Base-by-base conservation (phyloP, 1,140 invertebrate genomes). In the Palaemon carinicauda region DNA sequence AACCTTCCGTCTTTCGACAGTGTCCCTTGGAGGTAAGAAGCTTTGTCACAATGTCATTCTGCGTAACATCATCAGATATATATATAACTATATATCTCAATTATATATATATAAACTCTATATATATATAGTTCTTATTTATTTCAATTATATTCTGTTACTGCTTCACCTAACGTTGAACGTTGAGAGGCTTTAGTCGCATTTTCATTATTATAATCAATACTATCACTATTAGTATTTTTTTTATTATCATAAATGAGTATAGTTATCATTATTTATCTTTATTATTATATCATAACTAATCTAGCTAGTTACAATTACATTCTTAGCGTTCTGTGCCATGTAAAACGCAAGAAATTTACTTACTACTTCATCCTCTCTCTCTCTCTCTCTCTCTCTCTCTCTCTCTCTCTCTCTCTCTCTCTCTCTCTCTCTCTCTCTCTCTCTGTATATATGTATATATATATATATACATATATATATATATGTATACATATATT, bases 11-110 rank as follows among this genome's bases (percentile, higher is more conserved):
- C 41, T 41, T 75, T 77, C 52, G 82, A 77, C 82, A 84, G 82
- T 84, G 82, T 74, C 82, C 82, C 73, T 78, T 84, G 82, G 82
- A 84, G 82, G 73, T 84, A 74, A 84, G 73, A 78, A 54, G 53
- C 29, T 80, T 71, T 81, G 52, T 71, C 33, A 19, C 80, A 60
- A 78, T 56, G 73, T 84, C 33, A 84, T 56, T 84, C 53, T 60
- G 82, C 82, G 82, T 84, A 41, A 41, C 41, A 41, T 41, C 41
- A 41, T 41, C 41, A 41, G 41, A 41, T 41, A 41, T 41, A 41
- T 41, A 41, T 41, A 41, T 41, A 5, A 41, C 41, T 41, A 41
- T 41, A 41, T 41, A 41, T 41, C 41, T 41, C 7, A 41, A 41
- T 41, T 41, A 41, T 41, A 41, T 41, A 41, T 41, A 41, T 83